Conservation (phyloP, 1,140 invertebrate species). For the Drosophila mojavensis region DNA sequence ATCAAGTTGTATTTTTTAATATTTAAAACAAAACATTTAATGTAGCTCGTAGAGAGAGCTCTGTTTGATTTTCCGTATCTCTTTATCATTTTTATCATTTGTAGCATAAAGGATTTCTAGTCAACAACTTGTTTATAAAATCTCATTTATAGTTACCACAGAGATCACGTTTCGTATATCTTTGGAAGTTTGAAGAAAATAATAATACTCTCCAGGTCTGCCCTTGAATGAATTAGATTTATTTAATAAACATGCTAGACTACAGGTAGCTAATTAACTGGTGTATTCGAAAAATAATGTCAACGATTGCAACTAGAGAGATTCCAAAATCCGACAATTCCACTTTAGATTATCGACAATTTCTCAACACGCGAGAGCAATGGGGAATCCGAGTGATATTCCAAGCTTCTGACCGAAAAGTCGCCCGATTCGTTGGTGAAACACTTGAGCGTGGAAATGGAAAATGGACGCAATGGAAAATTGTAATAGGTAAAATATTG, state of each 20-base stretch:
- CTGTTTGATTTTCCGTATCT: too few relatives aligned
- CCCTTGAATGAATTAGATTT: constrained; percentile 28
- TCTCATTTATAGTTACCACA: too few relatives aligned
- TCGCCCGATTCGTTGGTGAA: constrained; percentile 77
- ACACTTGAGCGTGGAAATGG: constrained; percentile 80
- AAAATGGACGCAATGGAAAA: constrained; percentile 71
- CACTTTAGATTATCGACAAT: constrained; percentile 68
- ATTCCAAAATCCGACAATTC: constrained; percentile 2
- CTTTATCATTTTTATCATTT: too few relatives aligned
- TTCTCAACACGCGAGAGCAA: constrained; percentile 76
- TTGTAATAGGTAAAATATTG: constrained; percentile 83
- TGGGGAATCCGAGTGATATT: constrained; percentile 80
- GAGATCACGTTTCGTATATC: too few relatives aligned
- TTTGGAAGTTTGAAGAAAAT: not conserved
- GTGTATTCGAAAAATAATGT: constrained; percentile 58
- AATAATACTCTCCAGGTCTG: not conserved
- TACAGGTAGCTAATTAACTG: constrained; percentile 50
- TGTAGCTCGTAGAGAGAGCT: too few relatives aligned
- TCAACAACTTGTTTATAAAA: too few relatives aligned
- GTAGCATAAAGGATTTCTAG: too few relatives aligned
- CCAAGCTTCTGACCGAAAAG: constrained; percentile 72
- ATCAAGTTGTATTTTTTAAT: too few relatives aligned
- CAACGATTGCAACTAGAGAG: constrained; percentile 62
- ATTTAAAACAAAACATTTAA: too few relatives aligned
- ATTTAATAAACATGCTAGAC: constrained; percentile 41